Conservation (phyloP, 2,888 invertebrate genomes). For the Notocelia uddmanniana region DNA sequence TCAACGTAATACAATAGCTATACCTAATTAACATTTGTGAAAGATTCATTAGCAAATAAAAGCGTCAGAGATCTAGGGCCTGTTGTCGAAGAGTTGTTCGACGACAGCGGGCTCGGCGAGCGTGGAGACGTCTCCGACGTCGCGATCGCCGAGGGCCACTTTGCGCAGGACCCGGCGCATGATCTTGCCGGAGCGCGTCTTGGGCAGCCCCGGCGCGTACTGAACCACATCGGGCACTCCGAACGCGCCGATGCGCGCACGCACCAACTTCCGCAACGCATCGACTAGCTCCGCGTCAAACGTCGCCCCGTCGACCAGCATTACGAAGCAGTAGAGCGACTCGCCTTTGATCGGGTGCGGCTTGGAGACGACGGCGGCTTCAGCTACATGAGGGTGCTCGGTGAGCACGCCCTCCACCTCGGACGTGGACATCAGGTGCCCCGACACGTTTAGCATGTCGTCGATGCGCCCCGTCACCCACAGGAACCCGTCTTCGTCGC, state of each 20-base stretch:
- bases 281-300: constrained; percentile 90
- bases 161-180: constrained; percentile 98
- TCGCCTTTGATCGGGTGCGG: constrained; percentile 98
- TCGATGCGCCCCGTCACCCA: constrained; percentile 99
- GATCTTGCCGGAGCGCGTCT: constrained; percentile 99
- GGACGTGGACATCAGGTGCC: constrained; percentile 98
- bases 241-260: constrained; percentile 97
- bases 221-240: constrained; percentile 98
- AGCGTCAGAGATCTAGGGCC: constrained; percentile 74
- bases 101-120: constrained; percentile 97
- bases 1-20: neutral
- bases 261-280: constrained; percentile 91
- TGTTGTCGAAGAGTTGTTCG: constrained; percentile 90
- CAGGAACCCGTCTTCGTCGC: constrained; percentile 97
- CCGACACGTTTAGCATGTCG: constrained; percentile 99
- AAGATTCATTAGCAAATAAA: neutral
- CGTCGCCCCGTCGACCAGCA: constrained; percentile 91
- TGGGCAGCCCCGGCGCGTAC: constrained; percentile 96
- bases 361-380: constrained; percentile 98
- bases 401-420: constrained; percentile 95
- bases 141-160: constrained; percentile 94
- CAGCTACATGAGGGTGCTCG: constrained; percentile 92
- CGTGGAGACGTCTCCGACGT: constrained; percentile 97
- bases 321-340: constrained; percentile 98
- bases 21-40: neutral